phyloP scores from a whole-genome alignment of 2,797 vertebrate species.

The Dendrocincla fuliginosa region DNA sequence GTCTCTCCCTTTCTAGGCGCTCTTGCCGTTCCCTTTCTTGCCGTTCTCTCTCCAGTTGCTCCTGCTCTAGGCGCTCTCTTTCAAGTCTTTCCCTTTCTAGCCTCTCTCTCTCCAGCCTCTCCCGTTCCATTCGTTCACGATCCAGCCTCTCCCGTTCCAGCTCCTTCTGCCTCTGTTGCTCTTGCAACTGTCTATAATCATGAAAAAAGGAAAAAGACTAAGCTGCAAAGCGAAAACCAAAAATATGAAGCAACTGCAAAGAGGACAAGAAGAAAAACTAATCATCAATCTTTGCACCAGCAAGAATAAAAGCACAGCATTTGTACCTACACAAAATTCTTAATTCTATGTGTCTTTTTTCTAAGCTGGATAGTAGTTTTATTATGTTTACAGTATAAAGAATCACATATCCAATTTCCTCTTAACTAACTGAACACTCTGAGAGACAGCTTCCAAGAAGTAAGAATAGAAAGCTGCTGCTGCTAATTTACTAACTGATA shows the following conservation, averaged over 20 bases:
- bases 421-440: neutral
- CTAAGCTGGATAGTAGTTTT: neutral
- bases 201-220: slow-evolving; percentile 3
- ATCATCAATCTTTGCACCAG: neutral
- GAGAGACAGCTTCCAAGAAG: neutral
- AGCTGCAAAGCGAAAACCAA: neutral
- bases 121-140: slow-evolving; percentile 77
- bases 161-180: slow-evolving; percentile 85
- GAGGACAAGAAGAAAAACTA: neutral
- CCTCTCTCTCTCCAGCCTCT: slow-evolving; percentile 77
- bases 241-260: slow-evolving; percentile 1
- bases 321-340: neutral
- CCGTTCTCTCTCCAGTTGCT: slow-evolving; percentile 79
- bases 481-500: slow-evolving; percentile 23
- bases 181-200: slow-evolving; percentile 83
- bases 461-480: neutral
- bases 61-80: slow-evolving; percentile 74
- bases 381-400: neutral
- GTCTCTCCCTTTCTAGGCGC: slow-evolving; percentile 81
- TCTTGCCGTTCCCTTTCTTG: slow-evolving; percentile 78
- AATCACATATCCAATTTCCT: neutral
- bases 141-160: slow-evolving; percentile 81
- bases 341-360: neutral
- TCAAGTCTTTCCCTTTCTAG: slow-evolving; percentile 78
- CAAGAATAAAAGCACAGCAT: neutral